Evolutionary conservation across 2,888 invertebrate genomes (phyloP), one percentile per base, ranked within the genome.

Genomic region (Trissoscelio sp.): DNA sequence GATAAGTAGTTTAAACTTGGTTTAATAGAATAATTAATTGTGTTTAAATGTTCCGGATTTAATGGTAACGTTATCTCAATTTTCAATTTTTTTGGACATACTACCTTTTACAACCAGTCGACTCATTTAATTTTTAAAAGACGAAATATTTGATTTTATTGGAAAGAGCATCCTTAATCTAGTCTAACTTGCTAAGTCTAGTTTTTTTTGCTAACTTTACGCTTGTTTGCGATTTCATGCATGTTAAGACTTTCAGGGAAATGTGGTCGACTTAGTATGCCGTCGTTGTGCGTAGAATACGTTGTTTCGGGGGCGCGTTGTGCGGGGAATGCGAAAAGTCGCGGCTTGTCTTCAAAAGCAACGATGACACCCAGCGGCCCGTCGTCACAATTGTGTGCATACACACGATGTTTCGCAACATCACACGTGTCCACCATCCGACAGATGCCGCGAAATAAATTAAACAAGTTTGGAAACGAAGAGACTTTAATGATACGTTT

Each of bases 231-330:
- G 42, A 57, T 70, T 78, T 78, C 69, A 60, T 69, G 55, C 55
- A 70, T 57, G 69, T 70, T 78, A 70, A 51, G 73, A 69, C 66
- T 74, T 74, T 74, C 62, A 37, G 48, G 46, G 44, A 62, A 73
- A 74, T 60, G 46, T 16, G 14, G 22, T 58, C 67, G 69, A 69
- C 70, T 80, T 73, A 74, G 69, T 74, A 80, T 74, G 62, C 80
- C 24, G 64, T 48, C 12, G 69, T 18, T 53, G 80, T 69, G 64
- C 64, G 69, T 62, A 39, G 44, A 74, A 74, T 72, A 74, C 60
- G 73, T 79, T 73, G 53, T 73, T 73, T 64, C 28, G 34, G 42
- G 44, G 42, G 22, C 24, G 31, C 11, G 18, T 64, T 74, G 80
- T 74, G 74, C 39, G 28, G 12, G 57, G 80, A 73, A 79, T 79